Evolutionary conservation across 2,113 vertebrate species (phyloP).

Genomic region (Amazona guildingii): DNA sequence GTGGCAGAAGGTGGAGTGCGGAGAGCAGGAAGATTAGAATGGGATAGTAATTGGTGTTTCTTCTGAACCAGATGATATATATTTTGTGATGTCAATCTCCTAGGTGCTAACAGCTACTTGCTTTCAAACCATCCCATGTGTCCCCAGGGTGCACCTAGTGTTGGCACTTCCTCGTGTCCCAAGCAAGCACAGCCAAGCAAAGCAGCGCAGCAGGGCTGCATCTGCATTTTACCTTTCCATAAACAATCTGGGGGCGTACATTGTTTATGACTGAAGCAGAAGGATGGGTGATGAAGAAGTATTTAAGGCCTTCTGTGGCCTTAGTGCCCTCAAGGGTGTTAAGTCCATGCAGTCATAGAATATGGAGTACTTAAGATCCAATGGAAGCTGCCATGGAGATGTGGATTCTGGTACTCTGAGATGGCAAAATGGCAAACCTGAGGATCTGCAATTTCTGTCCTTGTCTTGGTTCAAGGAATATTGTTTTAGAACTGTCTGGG

Average conservation of each 20-base stretch:
- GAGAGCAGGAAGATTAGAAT: neutral
- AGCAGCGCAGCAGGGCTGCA: neutral
- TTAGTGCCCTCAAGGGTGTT: neutral
- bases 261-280: neutral
- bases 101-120: neutral
- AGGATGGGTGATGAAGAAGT: neutral
- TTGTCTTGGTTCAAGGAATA: neutral
- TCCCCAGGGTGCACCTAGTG: neutral
- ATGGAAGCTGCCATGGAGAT: neutral
- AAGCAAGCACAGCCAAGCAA: neutral
- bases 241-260: too few relatives aligned
- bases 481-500: neutral
- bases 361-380: neutral
- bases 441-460: neutral
- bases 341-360: neutral
- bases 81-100: neutral
- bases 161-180: neutral
- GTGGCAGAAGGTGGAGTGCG: neutral
- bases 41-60: neutral
- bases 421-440: neutral
- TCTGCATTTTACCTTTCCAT: neutral
- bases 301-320: neutral
- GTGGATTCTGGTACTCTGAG: neutral
- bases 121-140: accelerated
- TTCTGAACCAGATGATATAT: accelerated